Evolutionary conservation across 2,113 vertebrate genomes (phyloP).

Genomic region (Esox niger): DNA sequence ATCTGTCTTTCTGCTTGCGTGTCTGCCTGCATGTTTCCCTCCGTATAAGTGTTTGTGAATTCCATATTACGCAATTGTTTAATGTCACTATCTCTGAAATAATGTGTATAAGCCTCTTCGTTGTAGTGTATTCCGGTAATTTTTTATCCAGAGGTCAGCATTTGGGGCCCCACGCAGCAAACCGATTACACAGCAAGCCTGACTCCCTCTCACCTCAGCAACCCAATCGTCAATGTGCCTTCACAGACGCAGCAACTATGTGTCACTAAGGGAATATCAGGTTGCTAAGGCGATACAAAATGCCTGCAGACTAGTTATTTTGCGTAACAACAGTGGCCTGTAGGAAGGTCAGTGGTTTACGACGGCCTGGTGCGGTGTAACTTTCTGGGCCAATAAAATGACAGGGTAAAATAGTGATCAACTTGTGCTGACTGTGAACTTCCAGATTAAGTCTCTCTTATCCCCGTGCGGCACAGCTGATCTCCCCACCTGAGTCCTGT

Average conservation of each 20-base stretch:
- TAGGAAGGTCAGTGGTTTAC: conserved; percentile 66
- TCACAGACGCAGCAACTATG: conserved; percentile 53
- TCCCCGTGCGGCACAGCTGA: conserved; percentile 22
- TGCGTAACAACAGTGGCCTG: conserved; percentile 50
- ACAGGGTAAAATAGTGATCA: conserved; percentile 13
- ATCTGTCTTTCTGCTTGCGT: conserved; percentile 4
- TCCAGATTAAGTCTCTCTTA: conserved; percentile 35
- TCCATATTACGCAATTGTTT: background rate
- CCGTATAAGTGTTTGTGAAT: background rate
- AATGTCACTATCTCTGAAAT: conserved; percentile 9
- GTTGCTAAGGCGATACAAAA: conserved; percentile 69
- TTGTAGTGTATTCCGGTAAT: conserved; percentile 8
- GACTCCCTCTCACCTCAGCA: conserved; percentile 34
- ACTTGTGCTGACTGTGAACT: conserved; percentile 53
- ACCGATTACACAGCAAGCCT: conserved; percentile 64
- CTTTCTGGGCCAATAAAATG: conserved; percentile 22
- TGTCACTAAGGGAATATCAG: conserved; percentile 59
- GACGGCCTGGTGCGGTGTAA: conserved; percentile 27
- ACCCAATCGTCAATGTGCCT: conserved; percentile 52
- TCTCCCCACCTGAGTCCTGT: conserved; percentile 31
- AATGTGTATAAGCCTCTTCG: conserved; percentile 5
- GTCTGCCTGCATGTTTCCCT: background rate
- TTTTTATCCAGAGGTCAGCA: conserved; percentile 54
- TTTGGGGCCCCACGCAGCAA: conserved; percentile 47
- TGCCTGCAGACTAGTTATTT: conserved; percentile 61